These are phyloP conservation scores for Serinus canaria DNA, from an alignment of 2,113 vertebrate genomes.

Conservation along the genomic window DNA sequence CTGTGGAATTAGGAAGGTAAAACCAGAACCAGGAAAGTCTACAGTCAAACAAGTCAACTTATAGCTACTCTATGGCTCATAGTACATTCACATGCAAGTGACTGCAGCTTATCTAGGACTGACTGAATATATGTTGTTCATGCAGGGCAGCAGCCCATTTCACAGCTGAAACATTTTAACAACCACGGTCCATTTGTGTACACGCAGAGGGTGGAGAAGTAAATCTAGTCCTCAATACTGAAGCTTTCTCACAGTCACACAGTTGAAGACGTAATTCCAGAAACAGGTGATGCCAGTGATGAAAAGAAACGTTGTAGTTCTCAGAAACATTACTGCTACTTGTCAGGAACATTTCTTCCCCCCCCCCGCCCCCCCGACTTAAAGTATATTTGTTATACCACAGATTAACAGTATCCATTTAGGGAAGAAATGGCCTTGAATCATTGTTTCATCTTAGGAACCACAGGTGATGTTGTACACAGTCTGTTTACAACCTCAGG, in stretches of 20 bases:
- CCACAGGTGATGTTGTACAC: slow-evolving; percentile 64
- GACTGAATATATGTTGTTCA: not conserved
- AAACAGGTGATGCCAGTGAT: not conserved
- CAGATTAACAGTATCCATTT: slow-evolving; percentile 58
- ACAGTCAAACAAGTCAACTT: not conserved
- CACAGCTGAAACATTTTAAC: not conserved
- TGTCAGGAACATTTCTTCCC: slow-evolving; percentile 7
- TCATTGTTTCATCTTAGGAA: slow-evolving; percentile 57
- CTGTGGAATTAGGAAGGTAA: not conserved
- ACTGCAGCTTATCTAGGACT: not conserved
- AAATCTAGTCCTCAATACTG: not conserved
- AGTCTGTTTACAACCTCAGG: slow-evolving; percentile 60
- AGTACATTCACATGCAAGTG: too few relatives aligned
- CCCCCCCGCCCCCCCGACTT: not conserved
- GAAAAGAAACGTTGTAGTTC: not conserved
- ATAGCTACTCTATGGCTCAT: not conserved
- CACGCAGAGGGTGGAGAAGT: not conserved
- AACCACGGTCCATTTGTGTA: not conserved
- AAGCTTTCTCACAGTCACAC: not conserved
- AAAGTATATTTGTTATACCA: slow-evolving; percentile 31
- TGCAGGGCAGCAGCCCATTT: not conserved
- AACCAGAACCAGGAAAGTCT: not conserved
- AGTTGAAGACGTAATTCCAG: not conserved
- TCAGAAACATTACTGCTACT: not conserved
- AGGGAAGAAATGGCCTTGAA: slow-evolving; percentile 37